Conservation (phyloP, 2,113 vertebrate genomes). For the Clupea harengus region DNA sequence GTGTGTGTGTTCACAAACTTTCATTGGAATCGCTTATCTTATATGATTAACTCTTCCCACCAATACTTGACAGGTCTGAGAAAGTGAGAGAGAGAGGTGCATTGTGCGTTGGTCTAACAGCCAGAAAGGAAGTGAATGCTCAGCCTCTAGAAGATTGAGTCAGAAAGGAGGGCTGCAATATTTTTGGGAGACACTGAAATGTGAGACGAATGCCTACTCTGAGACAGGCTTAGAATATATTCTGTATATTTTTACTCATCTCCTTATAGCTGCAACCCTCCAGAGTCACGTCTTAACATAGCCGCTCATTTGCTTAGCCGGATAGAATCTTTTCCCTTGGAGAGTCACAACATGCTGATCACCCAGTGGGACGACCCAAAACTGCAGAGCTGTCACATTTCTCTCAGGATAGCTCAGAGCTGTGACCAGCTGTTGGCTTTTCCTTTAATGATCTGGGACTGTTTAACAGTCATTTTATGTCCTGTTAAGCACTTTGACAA, state of each 20-base stretch:
- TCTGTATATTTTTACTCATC: slow-evolving; percentile 40
- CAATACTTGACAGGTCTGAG: slow-evolving; percentile 18
- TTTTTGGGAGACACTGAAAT: slow-evolving; percentile 41
- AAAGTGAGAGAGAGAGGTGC: slow-evolving; percentile 25
- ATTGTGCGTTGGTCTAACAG: slow-evolving; percentile 7
- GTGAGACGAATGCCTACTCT: slow-evolving; percentile 26
- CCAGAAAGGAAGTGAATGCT: slow-evolving; percentile 18
- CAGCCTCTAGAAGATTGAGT: neutral
- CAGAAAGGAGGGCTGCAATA: slow-evolving; percentile 33
- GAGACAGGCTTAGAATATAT: slow-evolving; percentile 28
- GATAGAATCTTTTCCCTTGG: slow-evolving; percentile 24
- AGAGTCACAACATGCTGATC: slow-evolving; percentile 16
- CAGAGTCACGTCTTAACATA: slow-evolving; percentile 15
- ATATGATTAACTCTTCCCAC: slow-evolving; percentile 26
- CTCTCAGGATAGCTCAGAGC: neutral
- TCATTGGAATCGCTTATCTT: slow-evolving; percentile 39
- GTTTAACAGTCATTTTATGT: neutral
- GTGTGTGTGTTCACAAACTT: neutral
- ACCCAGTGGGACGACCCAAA: neutral
- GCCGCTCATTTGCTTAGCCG: slow-evolving; percentile 22
- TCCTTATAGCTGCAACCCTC: slow-evolving; percentile 34
- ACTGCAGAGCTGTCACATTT: slow-evolving; percentile 5
- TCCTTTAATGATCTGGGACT: neutral
- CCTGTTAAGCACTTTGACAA: neutral
- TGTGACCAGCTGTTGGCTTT: neutral